Percentiles rank a stretch among this genome's conserved stretches.
phyloP scores from a whole-genome alignment of 2,888 invertebrate genomes.

The Globia sparganii region DNA sequence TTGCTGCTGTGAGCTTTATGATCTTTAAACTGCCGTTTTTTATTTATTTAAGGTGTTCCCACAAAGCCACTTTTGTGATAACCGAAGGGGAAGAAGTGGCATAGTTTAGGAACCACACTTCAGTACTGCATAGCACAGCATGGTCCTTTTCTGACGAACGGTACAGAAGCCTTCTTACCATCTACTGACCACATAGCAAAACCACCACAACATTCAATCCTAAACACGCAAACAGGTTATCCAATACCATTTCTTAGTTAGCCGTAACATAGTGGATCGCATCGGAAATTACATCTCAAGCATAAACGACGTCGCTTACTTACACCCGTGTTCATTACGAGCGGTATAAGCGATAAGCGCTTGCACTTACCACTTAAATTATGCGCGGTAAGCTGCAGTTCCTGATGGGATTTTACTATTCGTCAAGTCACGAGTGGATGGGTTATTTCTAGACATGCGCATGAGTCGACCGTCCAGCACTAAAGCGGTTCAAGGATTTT shows the following conservation, averaged over 20 bases:
- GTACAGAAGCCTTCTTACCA: neutral
- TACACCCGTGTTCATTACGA: constrained; percentile 75
- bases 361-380: constrained; percentile 56
- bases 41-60: too few relatives aligned
- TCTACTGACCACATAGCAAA: too few relatives aligned
- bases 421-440: constrained; percentile 39
- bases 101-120: too few relatives aligned
- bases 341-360: constrained; percentile 69
- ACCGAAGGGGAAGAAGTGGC: too few relatives aligned
- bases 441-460: neutral
- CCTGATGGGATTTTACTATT: constrained; percentile 36
- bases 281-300: constrained; percentile 85
- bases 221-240: constrained; percentile 57
- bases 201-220: constrained; percentile 33
- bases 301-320: constrained; percentile 81
- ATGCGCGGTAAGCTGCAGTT: constrained; percentile 42
- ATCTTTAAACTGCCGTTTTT: too few relatives aligned
- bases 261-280: constrained; percentile 68
- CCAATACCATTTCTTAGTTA: constrained; percentile 74
- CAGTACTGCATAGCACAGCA: too few relatives aligned
- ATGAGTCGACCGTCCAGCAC: neutral
- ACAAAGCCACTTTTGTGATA: too few relatives aligned
- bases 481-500: neutral
- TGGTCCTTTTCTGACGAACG: too few relatives aligned
- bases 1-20: too few relatives aligned